A percentile compares a stretch with the other conserved stretches of the same genome.
phyloP scores from a whole-genome alignment of 30 jellyfish, hydroid and myxozoan genomes.

The Kudoa iwatai region DNA sequence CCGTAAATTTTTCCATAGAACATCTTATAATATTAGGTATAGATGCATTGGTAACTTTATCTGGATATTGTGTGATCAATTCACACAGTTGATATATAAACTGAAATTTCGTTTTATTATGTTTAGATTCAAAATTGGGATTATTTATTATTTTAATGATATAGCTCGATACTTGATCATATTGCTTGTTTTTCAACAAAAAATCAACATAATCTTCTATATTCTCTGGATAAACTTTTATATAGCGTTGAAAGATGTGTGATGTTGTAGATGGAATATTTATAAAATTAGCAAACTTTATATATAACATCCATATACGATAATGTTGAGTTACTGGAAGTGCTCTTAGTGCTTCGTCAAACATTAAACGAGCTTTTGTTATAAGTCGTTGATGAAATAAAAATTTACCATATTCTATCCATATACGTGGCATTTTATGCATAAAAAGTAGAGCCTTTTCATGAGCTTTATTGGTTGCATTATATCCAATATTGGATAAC shows the following conservation, averaged over 20 bases:
- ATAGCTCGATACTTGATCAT: conserved; percentile 40
- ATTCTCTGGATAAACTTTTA: conserved; percentile 46
- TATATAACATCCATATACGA: conserved; percentile 57
- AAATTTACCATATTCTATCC: conserved; percentile 52
- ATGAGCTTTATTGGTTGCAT: conserved; percentile 47
- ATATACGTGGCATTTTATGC: conserved; percentile 92
- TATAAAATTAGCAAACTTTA: conserved; percentile 11
- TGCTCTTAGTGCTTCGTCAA: conserved; percentile 53
- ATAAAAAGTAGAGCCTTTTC: conserved; percentile 54
- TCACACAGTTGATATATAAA: conserved; percentile 81
- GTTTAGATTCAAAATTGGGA: conserved; percentile 39
- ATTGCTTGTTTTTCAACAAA: conserved; percentile 25
- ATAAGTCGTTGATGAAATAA: conserved; percentile 15
- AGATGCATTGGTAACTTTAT: conserved; percentile 26
- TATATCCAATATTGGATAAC: conserved; percentile 24
- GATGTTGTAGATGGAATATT: conserved; percentile 45
- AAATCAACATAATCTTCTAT: conserved; percentile 62
- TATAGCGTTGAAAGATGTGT: conserved; percentile 29
- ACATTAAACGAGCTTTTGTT: conserved; percentile 26
- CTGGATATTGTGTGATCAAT: conserved; percentile 54
- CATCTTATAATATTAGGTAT: conserved; percentile 44
- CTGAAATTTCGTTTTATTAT: conserved; percentile 69
- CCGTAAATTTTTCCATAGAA: conserved; percentile 61
- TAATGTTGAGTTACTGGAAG: conserved; percentile 62
- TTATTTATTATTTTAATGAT: conserved; percentile 23